phyloP scores from a whole-genome alignment of 2,888 invertebrate species.

The Catocala sponsa region DNA sequence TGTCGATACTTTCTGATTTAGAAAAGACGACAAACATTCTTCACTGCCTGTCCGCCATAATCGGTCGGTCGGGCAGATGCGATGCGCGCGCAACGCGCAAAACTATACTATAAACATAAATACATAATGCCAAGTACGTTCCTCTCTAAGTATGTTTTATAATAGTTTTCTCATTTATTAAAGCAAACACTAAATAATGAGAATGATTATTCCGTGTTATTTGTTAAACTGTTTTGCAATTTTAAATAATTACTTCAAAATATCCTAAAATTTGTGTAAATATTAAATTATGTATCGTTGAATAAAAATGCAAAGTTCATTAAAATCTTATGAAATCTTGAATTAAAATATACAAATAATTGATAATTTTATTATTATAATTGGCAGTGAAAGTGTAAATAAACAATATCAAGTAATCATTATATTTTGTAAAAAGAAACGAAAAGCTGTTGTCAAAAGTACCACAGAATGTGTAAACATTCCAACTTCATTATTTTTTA shows the following conservation, averaged over 20 bases:
- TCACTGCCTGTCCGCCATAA: slow-evolving; percentile 87
- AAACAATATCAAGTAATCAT: not conserved
- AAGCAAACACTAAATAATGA: not conserved
- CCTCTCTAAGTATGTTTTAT: slow-evolving; percentile 32
- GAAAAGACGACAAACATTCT: slow-evolving; percentile 86
- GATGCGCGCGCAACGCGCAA: slow-evolving; percentile 88
- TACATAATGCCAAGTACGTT: slow-evolving; percentile 56
- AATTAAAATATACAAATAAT: too few relatives aligned
- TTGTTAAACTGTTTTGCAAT: too few relatives aligned
- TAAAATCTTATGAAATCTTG: too few relatives aligned
- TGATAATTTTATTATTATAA: too few relatives aligned
- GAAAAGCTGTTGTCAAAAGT: slow-evolving; percentile 42
- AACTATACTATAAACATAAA: slow-evolving; percentile 84
- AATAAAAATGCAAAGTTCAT: too few relatives aligned
- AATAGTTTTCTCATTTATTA: slow-evolving; percentile 5
- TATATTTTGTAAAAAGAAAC: slow-evolving; percentile 32
- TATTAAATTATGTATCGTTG: too few relatives aligned
- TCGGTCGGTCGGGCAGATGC: slow-evolving; percentile 86
- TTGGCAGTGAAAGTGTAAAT: not conserved
- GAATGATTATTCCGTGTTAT: too few relatives aligned
- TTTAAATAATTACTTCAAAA: too few relatives aligned
- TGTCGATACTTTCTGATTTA: slow-evolving; percentile 89
- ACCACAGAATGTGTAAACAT: slow-evolving; percentile 48
- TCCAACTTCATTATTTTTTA: slow-evolving; percentile 31
- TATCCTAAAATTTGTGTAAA: too few relatives aligned